A percentile compares a stretch with the other conserved stretches of the same genome.
Evolutionary conservation across 2,888 invertebrate species (phyloP).

Genomic region (Platycnemis pennipes): DNA sequence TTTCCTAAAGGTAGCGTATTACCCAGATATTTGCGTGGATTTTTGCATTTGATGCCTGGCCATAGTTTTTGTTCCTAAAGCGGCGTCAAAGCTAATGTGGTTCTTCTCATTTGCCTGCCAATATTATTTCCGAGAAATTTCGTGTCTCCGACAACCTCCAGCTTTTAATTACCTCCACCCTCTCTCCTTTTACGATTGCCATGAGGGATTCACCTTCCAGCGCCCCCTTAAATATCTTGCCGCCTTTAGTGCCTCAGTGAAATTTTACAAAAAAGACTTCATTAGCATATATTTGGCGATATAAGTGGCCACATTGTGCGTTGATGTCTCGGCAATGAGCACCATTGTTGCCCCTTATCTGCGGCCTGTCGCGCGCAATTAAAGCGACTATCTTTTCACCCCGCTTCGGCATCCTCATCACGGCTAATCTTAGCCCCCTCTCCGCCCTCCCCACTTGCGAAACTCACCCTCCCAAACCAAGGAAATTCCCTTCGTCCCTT

Average conservation of each 20-base stretch:
- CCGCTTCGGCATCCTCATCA: background rate
- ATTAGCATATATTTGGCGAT: constrained; percentile 16
- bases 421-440: background rate
- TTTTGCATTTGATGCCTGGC: too few species aligned
- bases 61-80: too few species aligned
- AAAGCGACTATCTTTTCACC: constrained; percentile 2
- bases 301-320: background rate
- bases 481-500: background rate
- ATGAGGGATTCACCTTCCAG: background rate
- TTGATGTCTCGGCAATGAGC: constrained; percentile 11
- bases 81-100: background rate
- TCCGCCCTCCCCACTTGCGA: background rate
- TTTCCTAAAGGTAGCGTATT: too few species aligned
- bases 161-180: background rate
- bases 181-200: background rate
- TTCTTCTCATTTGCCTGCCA: background rate
- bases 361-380: constrained; percentile 40
- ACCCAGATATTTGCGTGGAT: too few species aligned
- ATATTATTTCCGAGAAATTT: background rate
- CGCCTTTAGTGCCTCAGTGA: background rate
- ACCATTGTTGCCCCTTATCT: constrained; percentile 38
- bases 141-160: background rate
- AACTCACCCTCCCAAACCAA: background rate
- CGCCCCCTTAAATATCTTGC: background rate
- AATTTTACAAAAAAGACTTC: background rate